phyloP scores from a whole-genome alignment of 2,113 vertebrate species.

The Aspidoscelis tigris region DNA sequence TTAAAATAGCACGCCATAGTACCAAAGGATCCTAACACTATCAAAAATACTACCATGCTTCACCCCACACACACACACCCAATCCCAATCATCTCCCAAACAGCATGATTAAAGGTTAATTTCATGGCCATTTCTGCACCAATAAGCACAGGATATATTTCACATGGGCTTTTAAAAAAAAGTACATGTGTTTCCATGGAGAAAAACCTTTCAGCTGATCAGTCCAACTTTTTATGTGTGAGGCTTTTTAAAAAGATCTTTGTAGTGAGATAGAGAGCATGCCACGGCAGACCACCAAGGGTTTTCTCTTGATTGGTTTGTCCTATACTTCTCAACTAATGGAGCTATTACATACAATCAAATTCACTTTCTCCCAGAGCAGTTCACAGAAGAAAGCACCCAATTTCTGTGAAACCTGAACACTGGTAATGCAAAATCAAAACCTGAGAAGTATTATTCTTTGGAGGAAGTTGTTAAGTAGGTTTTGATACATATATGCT shows the following conservation, averaged over 20 bases:
- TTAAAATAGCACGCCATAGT: conserved; percentile 48
- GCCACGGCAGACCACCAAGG: not conserved
- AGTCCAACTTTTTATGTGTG: not conserved
- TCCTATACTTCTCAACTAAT: not conserved
- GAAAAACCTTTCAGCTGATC: not conserved
- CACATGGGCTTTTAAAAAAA: not conserved
- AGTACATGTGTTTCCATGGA: not conserved
- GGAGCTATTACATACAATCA: not conserved
- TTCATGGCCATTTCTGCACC: not conserved
- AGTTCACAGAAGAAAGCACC: conserved; percentile 21
- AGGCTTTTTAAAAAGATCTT: conserved; percentile 1
- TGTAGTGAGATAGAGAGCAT: not conserved
- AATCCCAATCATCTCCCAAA: not conserved
- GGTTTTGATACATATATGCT: not conserved
- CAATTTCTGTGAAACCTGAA: conserved; percentile 17
- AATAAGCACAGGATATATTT: conserved; percentile 9
- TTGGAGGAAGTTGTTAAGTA: not conserved
- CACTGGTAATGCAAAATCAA: conserved; percentile 10
- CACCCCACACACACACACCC: not conserved
- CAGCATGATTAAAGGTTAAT: not conserved
- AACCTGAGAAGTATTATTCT: not conserved
- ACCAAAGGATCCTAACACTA: conserved; percentile 43
- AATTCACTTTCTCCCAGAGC: not conserved
- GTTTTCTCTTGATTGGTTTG: conserved; percentile 15
- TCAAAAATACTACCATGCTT: not conserved